Evolutionary conservation across 2,113 vertebrate species (phyloP), one percentile per base, ranked within the genome.

Genomic region (Sinocyclocheilus maitianheensis): DNA sequence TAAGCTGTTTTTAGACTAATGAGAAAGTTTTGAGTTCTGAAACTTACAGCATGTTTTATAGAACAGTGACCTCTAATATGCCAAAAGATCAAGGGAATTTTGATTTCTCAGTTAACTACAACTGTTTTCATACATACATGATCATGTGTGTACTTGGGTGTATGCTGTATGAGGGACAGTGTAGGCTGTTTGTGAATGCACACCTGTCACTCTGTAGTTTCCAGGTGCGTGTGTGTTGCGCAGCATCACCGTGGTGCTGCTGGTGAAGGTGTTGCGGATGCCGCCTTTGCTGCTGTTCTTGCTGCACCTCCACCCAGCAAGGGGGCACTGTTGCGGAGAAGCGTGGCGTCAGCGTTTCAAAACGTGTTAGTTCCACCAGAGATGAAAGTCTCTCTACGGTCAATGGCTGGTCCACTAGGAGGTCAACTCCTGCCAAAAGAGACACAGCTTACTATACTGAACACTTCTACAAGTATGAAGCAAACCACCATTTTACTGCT

Each of bases 281-380:
- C 2, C 98, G 92, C 30, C 98, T 94, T 83, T 99, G 98, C 90
- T 99, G 98, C 91, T 99, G 98, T 90, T 99, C 98, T 90, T 99
- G 98, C 85, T 99, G 98, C 0, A 99, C 98, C 92, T 99, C 98
- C 62, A 97, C 97, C 98, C 98, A 99, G 85, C 98, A 99, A 0
- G 98, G 98, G 10, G 98, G 98, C 86, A 99, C 98, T 0, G 98
- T 99, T 83, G 98, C 98, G 11, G 98, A 98, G 93, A 99, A 99
- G 22, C 98, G 96, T 0, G 98, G 98, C 0, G 97, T 99, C 91
- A 99, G 88, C 5, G 98, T 99, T 94, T 99, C 98, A 83, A 99
- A 99, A 83, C 97, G 97, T 0, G 98, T 99, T 89, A 99, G 94
- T 91, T 99, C 98, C 90, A 99, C 97, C 85, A 99, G 91, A 3